Conservation (phyloP, 2,888 invertebrate species). For the Aphidoletes aphidimyza region DNA sequence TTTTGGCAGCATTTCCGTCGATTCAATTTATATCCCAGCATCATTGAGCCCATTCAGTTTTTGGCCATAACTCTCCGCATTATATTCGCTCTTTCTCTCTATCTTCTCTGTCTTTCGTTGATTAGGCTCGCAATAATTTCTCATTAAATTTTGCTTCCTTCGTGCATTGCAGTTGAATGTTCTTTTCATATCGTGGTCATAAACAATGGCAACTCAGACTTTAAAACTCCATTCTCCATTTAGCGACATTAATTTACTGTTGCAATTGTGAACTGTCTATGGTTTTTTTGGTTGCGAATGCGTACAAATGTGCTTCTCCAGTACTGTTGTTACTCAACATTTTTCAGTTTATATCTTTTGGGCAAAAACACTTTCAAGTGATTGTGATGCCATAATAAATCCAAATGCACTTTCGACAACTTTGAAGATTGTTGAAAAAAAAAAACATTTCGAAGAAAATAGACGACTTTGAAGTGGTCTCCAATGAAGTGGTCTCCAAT, state of each 20-base stretch:
- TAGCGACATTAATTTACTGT: constrained; percentile 13
- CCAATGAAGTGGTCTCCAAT: background rate
- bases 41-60: background rate
- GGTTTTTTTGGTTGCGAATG: background rate
- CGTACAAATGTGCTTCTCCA: background rate
- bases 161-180: background rate
- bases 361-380: background rate
- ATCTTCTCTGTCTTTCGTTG: background rate
- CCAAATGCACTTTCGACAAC: background rate
- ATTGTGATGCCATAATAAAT: background rate
- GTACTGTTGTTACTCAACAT: background rate
- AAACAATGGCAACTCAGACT: background rate
- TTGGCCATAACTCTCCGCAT: background rate
- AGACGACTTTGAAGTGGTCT: constrained; percentile 6
- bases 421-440: background rate
- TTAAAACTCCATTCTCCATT: background rate
- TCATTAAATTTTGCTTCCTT: background rate
- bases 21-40: constrained; percentile 18
- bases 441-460: background rate
- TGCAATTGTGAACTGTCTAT: background rate
- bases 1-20: constrained; percentile 24
- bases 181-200: background rate
- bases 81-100: no score
- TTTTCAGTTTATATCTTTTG: background rate
- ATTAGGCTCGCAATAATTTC: constrained; percentile 42